Conservation (phyloP, 1,140 invertebrate species). For the Drosophila mauritiana region DNA sequence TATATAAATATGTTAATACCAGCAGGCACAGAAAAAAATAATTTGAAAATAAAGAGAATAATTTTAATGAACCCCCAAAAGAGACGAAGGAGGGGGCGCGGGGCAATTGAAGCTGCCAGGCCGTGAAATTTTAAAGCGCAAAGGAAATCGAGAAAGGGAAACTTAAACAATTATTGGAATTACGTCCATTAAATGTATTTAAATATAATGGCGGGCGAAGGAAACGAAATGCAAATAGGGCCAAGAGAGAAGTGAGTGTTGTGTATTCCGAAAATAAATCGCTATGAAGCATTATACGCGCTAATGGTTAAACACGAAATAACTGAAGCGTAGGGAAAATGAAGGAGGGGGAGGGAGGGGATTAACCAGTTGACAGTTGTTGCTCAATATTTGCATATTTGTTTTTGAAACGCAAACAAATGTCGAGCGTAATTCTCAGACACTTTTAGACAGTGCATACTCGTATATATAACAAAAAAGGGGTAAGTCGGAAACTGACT, state of each 20-base stretch:
- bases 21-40: slow-evolving; percentile 22
- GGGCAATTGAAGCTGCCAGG: slow-evolving; percentile 45
- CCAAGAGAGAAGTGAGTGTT: too few relatives aligned
- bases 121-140: slow-evolving; percentile 35
- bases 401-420: slow-evolving; percentile 2
- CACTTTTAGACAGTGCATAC: neutral
- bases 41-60: slow-evolving; percentile 36
- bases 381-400: slow-evolving; percentile 12
- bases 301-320: slow-evolving; percentile 40
- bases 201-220: slow-evolving; percentile 32
- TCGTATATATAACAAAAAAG: too few relatives aligned
- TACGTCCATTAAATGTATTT: slow-evolving; percentile 42
- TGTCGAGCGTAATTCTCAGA: neutral
- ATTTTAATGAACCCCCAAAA: slow-evolving; percentile 60
- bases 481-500: too few relatives aligned
- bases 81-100: neutral
- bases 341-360: neutral
- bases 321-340: slow-evolving; percentile 4
- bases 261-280: slow-evolving; percentile 20
- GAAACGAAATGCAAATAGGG: slow-evolving; percentile 6
- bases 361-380: slow-evolving; percentile 30
- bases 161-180: slow-evolving; percentile 58
- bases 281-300: slow-evolving; percentile 32
- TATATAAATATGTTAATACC: slow-evolving; percentile 31
- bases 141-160: neutral